Base-by-base conservation (phyloP, 2,888 invertebrate species). In the Morpho deidamia region DNA sequence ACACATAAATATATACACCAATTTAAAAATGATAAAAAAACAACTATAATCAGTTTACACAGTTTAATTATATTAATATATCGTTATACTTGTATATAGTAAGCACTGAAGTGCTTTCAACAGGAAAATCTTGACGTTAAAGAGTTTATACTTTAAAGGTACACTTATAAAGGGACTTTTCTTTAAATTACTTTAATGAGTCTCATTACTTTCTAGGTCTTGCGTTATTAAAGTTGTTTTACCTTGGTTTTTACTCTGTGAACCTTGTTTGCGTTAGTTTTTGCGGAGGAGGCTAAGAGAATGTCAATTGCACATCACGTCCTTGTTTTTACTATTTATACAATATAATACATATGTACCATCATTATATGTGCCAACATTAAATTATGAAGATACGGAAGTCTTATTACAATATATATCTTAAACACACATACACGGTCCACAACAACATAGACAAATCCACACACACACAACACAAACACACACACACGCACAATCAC, bases 201-300 rank as follows among this genome's bases (percentile, higher is more conserved):
- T 54, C 33, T 34, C 41, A 49, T 42, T 14, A 45, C 32, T 50
- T 45, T 54, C 44, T 50, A 45, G 45, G 50, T 41, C 41, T 45
- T 23, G 50, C 39, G 9, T 45, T 44, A 33, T 48, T n/a, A 49
- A 49, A 11, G 14, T 14, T 8, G 33, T 49, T 42, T 41, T 35
- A 50, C 50, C 11, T 37, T 50, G 38, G 9, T 7, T 43, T 37
- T 23, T 32, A 40, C 10, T 39, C 10, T 43, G 33, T 23, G 7
- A n/a, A 33, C n/a, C 1, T 40, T 37, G 11, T 41, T 37, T 47
- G 35, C 8, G 32, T 12, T 37, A 51, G 41, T 48, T 10, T 37
- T 37, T 42, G 41, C 51, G 39, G 52, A 42, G 51, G 34, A 33
- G 23, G 53, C 49, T 40, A 45, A 50, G 50, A 51, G 54, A 52